Base-by-base conservation (phyloP, 2,113 vertebrate genomes). In the Pycnonotus jocosus region DNA sequence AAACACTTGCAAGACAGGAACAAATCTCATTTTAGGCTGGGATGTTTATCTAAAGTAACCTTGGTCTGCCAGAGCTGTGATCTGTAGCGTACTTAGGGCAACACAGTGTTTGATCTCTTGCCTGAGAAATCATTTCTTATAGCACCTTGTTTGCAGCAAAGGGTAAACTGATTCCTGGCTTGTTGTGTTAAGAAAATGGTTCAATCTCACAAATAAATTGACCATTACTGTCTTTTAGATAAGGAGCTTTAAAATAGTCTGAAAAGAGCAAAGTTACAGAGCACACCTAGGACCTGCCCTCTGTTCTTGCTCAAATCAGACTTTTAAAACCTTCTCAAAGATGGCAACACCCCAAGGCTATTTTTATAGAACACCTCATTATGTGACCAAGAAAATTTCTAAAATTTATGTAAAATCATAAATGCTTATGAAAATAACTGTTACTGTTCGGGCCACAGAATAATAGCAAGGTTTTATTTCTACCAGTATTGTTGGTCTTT, bases 41-140 rank as follows among this genome's bases (percentile, higher is more conserved):
- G 27, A 28, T 81, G 57, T 91, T 96, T 95, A 85, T 91, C 66
- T 80, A 64, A 87, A 60, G 62, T 65, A 95, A 72, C 66, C 50
- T 90, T 90, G 62, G 54, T 47, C 48, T 95, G n/a, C 37, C 61
- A 93, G 69, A 57, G 57, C 53, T 87, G 42, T 79, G 78, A 91
- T 87, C 91, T 95, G 53, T 79, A 51, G 23, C 6, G 10, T 44
- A 60, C 51, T 64, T 60, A 77, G 58, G 74, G 21, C 38, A 92
- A 13, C 40, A 61, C 7, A 44, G 24, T n/a, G 33, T 89, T 95
- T 92, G 78, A 94, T 94, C 66, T 84, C 40, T 76, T 94, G 50
- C 13, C 38, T 82, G 42, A 90, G 70, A 86, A 80, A 80, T 79
- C 10, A 60, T 90, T 62, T 76, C 45, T 90, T 93, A 35, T 6